Percentiles rank a stretch among this genome's conserved stretches.
Evolutionary conservation across 2,797 vertebrate genomes (phyloP).

Genomic region (Coccyzus lansbergi): DNA sequence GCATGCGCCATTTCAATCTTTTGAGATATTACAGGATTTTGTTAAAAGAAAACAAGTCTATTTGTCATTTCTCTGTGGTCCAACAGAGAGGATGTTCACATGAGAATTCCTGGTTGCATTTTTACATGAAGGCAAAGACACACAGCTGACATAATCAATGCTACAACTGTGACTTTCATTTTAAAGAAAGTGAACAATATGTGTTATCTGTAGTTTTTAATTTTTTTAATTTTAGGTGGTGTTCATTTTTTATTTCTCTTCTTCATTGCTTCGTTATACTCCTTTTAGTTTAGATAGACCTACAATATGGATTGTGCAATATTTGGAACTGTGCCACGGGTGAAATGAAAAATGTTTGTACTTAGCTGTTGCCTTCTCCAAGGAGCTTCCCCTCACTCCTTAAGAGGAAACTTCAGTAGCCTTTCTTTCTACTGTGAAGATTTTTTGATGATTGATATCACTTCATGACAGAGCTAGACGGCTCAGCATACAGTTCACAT

Average conservation of each 20-base stretch:
- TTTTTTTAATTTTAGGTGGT: not conserved
- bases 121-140: too few relatives aligned
- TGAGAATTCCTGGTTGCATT: too few relatives aligned
- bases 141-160: not conserved
- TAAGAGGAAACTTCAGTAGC: not conserved
- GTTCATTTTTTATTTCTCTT: not conserved
- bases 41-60: not conserved
- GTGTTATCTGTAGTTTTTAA: rapidly evolving
- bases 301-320: rapidly evolving
- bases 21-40: not conserved
- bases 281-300: not conserved
- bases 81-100: not conserved
- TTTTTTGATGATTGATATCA: not conserved
- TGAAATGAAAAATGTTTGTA: not conserved
- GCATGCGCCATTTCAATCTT: not conserved
- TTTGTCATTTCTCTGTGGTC: not conserved
- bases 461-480: not conserved
- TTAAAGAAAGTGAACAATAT: not conserved
- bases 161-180: not conserved
- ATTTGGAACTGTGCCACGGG: not conserved
- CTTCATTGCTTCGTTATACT: not conserved
- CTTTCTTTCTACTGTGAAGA: not conserved
- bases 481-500: not conserved
- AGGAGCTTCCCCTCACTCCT: not conserved
- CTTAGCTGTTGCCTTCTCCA: not conserved